A percentile compares a stretch with the other conserved stretches of the same genome.
phyloP scores from a whole-genome alignment of 2,888 invertebrate species.

The Chirona hameri region DNA sequence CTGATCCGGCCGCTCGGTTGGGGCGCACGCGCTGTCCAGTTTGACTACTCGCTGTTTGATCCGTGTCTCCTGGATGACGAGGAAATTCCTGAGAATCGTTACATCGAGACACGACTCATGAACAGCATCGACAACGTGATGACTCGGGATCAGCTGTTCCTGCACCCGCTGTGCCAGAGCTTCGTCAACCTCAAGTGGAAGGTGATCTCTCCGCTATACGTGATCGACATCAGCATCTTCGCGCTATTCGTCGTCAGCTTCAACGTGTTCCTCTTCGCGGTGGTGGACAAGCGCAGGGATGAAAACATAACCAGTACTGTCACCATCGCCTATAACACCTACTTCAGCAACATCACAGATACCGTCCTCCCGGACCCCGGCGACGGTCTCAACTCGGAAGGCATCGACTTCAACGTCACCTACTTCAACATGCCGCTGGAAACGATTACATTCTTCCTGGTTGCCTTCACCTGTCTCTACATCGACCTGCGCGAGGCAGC shows the following conservation, averaged over 20 bases:
- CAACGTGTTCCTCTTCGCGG: neutral
- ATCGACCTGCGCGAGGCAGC: neutral
- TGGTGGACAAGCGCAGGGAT: neutral
- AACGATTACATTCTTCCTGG: neutral
- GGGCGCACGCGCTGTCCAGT: neutral
- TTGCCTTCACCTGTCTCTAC: neutral
- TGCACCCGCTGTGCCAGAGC: neutral
- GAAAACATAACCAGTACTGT: neutral
- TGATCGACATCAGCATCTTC: constrained; percentile 6
- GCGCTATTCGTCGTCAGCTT: constrained; percentile 22
- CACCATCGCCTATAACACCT: too few species aligned
- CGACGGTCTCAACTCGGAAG: neutral
- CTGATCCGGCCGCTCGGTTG: neutral
- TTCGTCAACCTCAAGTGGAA: constrained; percentile 24
- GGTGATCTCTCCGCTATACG: neutral
- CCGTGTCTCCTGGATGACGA: constrained; percentile 11
- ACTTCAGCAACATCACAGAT: neutral
- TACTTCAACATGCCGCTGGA: neutral
- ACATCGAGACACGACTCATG: neutral
- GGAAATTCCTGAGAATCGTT: neutral
- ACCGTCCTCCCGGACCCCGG: neutral
- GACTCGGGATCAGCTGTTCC: neutral
- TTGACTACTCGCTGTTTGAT: constrained; percentile 24
- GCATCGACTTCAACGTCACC: neutral
- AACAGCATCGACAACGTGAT: neutral